Conservation (phyloP, 2,797 vertebrate genomes). For the Hoplostethus atlanticus region DNA sequence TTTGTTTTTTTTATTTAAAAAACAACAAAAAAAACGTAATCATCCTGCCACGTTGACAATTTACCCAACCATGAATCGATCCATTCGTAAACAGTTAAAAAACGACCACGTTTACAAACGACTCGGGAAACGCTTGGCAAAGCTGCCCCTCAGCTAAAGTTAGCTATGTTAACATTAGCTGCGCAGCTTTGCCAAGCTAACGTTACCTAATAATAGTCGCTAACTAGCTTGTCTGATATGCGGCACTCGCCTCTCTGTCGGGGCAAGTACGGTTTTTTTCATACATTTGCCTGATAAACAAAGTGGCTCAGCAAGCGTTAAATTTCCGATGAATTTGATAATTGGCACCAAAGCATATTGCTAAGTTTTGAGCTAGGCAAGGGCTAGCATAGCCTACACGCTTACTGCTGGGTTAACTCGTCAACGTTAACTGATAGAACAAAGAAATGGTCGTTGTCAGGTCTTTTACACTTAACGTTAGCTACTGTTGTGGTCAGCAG, state of each 20-base stretch:
- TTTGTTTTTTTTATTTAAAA: too few species aligned
- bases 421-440: slow-evolving; percentile 43
- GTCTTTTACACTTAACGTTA: slow-evolving; percentile 3
- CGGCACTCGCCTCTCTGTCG: background rate
- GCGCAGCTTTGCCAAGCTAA: slow-evolving; percentile 35
- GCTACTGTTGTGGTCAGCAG: slow-evolving; percentile 50
- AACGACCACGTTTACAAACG: background rate
- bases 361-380: background rate
- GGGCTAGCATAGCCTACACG: background rate
- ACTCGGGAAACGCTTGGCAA: background rate
- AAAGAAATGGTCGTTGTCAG: slow-evolving; percentile 63
- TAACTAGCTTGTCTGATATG: background rate
- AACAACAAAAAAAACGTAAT: background rate
- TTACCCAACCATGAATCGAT: too few species aligned
- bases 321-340: background rate
- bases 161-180: slow-evolving; percentile 38
- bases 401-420: slow-evolving; percentile 16
- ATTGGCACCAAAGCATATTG: too few species aligned
- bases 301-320: fast-evolving
- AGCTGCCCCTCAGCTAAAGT: background rate
- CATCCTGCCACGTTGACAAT: too few species aligned
- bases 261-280: background rate
- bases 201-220: slow-evolving; percentile 38
- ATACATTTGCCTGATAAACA: background rate
- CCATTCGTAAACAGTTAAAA: background rate